Evolutionary conservation across 2,888 invertebrate genomes (phyloP).

Genomic region (Chirona hameri): DNA sequence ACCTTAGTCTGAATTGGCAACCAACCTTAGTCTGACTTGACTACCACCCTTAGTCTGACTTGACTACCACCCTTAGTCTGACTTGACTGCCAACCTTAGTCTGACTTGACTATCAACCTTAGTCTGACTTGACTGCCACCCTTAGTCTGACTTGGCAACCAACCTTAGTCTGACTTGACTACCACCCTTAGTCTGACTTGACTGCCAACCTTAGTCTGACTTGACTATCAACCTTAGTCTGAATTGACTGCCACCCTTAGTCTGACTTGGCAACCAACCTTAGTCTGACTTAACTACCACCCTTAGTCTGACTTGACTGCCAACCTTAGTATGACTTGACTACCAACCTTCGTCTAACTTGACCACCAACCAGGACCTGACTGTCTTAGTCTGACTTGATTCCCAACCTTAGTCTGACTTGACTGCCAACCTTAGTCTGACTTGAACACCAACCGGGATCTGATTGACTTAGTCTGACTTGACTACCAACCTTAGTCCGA

Average conservation of each 20-base stretch:
- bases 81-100: not conserved
- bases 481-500: no score
- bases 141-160: not conserved
- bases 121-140: no score
- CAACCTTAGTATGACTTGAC: not conserved
- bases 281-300: no score
- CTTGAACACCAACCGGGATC: no score
- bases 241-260: no score
- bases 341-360: not conserved
- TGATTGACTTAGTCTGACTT: not conserved
- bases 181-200: not conserved
- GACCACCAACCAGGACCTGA: no score
- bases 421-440: not conserved
- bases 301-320: not conserved
- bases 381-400: not conserved
- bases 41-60: no score
- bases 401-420: not conserved
- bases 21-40: no score
- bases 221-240: not conserved
- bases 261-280: no score
- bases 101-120: no score
- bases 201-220: not conserved
- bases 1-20: not conserved
- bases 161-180: not conserved
- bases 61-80: not conserved